phyloP scores from a whole-genome alignment of 2,797 vertebrate genomes.

The Chromis chromis region DNA sequence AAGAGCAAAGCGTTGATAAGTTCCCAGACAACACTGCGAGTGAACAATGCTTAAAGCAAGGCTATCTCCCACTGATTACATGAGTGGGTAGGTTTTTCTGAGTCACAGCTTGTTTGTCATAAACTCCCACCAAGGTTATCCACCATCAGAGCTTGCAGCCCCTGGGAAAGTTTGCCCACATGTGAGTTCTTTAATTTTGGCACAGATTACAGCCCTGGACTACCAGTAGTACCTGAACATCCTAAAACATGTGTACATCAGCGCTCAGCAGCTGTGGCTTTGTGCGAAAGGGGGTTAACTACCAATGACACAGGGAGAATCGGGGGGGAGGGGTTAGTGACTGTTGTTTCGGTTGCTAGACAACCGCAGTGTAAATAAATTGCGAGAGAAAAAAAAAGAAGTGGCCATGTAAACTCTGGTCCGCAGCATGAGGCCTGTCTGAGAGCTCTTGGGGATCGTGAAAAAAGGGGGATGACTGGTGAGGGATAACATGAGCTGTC shows the following conservation, averaged over 20 bases:
- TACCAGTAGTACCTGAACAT: conserved; percentile 74
- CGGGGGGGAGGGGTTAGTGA: conserved; percentile 42
- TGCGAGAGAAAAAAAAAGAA: conserved; percentile 31
- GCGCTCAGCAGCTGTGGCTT: conserved; percentile 62
- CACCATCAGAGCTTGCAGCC: conserved; percentile 11
- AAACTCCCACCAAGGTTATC: conserved; percentile 28
- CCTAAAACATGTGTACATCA: conserved; percentile 58
- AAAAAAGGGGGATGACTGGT: conserved; percentile 34
- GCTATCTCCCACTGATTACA: conserved; percentile 55
- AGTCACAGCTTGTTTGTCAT: conserved; percentile 57
- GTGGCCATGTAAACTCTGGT: conserved; percentile 49
- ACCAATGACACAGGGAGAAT: conserved; percentile 32
- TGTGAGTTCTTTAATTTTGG: background rate
- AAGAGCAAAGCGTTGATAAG: conserved; percentile 61
- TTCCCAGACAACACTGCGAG: conserved; percentile 63
- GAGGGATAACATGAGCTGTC: conserved; percentile 48
- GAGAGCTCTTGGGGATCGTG: conserved; percentile 39
- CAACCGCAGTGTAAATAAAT: conserved; percentile 74
- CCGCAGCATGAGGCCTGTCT: conserved; percentile 49
- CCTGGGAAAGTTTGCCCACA: background rate
- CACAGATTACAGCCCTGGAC: conserved; percentile 23
- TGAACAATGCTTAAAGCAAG: conserved; percentile 15
- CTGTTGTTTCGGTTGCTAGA: conserved; percentile 77
- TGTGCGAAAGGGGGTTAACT: conserved; percentile 54
- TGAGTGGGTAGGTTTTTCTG: conserved; percentile 39